Conservation (phyloP, 2,888 invertebrate genomes). For the Acheta domesticus region DNA sequence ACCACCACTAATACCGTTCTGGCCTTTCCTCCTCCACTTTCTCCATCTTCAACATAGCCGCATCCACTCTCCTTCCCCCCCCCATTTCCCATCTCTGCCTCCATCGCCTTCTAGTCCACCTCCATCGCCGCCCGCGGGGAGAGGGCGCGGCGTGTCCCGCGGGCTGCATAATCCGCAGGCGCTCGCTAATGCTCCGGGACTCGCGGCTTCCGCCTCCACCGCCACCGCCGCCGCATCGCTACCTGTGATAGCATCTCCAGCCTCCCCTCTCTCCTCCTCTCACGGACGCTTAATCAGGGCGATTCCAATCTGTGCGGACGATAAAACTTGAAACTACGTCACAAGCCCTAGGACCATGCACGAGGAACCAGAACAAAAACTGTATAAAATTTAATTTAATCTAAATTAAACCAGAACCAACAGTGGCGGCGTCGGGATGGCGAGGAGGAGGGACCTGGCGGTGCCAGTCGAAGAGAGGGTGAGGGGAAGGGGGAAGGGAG, state of each 20-base stretch:
- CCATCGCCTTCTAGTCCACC: not conserved
- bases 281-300: not conserved
- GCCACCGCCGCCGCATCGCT: not conserved
- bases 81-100: not conserved
- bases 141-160: not conserved
- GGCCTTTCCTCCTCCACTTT: too few species aligned
- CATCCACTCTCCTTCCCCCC: too few species aligned
- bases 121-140: not conserved
- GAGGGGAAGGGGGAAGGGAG: not conserved
- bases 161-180: not conserved
- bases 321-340: not conserved
- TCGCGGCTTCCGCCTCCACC: not conserved
- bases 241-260: not conserved
- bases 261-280: not conserved
- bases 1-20: too few species aligned
- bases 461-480: not conserved
- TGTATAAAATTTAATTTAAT: conserved; percentile 11
- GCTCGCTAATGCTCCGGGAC: not conserved
- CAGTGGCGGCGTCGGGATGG: not conserved
- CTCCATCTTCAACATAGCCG: too few species aligned
- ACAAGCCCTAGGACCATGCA: not conserved
- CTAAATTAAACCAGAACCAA: conserved; percentile 9
- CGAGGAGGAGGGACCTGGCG: not conserved
- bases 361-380: not conserved
- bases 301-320: not conserved